A percentile compares a stretch with the other conserved stretches of the same genome.
phyloP scores from a whole-genome alignment of 2,113 vertebrate species.

The Corvus moneduloides region DNA sequence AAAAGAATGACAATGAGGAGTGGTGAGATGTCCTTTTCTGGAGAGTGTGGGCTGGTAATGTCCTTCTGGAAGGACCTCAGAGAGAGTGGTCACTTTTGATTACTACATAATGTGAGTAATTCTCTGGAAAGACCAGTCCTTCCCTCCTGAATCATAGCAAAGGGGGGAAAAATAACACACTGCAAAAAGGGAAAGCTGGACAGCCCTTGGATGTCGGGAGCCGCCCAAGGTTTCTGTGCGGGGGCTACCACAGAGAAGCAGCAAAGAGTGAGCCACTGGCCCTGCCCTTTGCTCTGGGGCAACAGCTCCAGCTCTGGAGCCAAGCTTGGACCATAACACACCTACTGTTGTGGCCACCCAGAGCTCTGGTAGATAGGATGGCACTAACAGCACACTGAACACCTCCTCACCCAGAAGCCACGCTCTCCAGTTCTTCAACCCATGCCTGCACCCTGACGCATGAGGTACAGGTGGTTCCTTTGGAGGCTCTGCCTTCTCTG shows the following conservation, averaged over 20 bases:
- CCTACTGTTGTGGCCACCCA: not conserved
- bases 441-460: too few species aligned
- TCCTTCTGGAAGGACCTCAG: conserved; percentile 55
- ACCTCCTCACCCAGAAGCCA: not conserved
- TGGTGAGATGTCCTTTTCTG: conserved; percentile 35
- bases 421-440: not conserved
- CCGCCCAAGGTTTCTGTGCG: not conserved
- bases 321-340: not conserved
- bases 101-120: conserved; percentile 61
- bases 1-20: conserved; percentile 4
- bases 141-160: conserved; percentile 44
- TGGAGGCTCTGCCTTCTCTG: not conserved
- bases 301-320: not conserved
- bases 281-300: not conserved
- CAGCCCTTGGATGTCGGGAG: not conserved
- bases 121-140: conserved; percentile 49
- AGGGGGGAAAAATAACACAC: conserved; percentile 43
- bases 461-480: not conserved
- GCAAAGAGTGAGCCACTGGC: not conserved
- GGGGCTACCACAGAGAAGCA: not conserved
- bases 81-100: conserved; percentile 60
- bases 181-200: conserved; percentile 16
- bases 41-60: conserved; percentile 24
- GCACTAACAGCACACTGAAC: not conserved
- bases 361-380: not conserved